Percentiles rank a stretch among this genome's conserved stretches.
Conservation (phyloP, 2,797 vertebrate species). For the Hybognathus amarus region DNA sequence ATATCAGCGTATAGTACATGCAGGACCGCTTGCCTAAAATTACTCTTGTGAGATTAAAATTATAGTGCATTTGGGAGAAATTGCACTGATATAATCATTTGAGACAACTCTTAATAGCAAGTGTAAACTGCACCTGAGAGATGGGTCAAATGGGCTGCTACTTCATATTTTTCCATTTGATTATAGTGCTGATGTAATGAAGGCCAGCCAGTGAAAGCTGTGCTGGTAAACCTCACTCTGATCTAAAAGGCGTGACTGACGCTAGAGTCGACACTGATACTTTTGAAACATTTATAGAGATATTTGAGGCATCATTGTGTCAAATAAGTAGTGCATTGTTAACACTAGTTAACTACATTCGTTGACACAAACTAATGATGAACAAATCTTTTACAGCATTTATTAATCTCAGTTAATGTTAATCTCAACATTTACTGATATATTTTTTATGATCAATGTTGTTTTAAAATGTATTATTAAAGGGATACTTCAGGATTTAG, state of each 20-base stretch:
- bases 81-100: not conserved
- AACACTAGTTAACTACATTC: not conserved
- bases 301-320: not conserved
- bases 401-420: not conserved
- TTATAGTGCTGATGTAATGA: not conserved
- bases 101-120: not conserved
- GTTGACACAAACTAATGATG: not conserved
- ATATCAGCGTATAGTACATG: not conserved
- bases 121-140: not conserved
- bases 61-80: not conserved
- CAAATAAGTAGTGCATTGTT: not conserved
- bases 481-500: no score
- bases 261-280: no score
- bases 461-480: not conserved
- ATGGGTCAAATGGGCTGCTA: not conserved
- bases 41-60: not conserved
- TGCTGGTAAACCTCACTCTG: no score
- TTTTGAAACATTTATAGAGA: not conserved
- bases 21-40: not conserved
- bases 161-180: slow-evolving; percentile 14
- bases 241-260: no score
- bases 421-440: not conserved
- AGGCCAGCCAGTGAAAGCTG: no score
- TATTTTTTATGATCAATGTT: not conserved
- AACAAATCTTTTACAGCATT: not conserved